phyloP scores from a whole-genome alignment of 2,888 invertebrate genomes.

The Rhabditophanes sp. region DNA sequence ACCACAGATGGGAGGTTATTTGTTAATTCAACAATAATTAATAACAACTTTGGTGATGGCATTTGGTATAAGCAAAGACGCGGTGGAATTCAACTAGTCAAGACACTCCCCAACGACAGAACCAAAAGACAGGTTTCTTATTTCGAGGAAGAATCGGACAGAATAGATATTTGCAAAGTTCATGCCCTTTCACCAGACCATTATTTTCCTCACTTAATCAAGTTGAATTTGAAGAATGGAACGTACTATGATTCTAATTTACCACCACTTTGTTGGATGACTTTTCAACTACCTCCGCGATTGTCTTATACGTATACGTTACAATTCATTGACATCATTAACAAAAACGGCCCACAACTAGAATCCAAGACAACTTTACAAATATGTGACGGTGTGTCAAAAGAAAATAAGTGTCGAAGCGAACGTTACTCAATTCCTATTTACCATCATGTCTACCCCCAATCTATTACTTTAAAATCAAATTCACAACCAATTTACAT shows the following conservation, averaged over 20 bases:
- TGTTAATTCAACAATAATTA: constrained; percentile 61
- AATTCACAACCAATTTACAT: constrained; percentile 21
- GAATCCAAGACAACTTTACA: constrained; percentile 13
- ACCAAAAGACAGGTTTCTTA: constrained; percentile 9
- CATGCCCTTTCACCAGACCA: constrained; percentile 17
- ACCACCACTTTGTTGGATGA: constrained; percentile 33
- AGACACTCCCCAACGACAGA: constrained; percentile 7
- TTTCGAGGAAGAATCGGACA: constrained; percentile 27
- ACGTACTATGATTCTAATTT: constrained; percentile 26
- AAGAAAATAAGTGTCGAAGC: constrained; percentile 11
- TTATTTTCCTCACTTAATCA: constrained; percentile 38
- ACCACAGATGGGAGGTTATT: constrained; percentile 58
- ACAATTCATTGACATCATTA: constrained; percentile 34
- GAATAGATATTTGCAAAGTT: constrained; percentile 29
- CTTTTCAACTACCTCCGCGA: constrained; percentile 28
- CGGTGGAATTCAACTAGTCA: constrained; percentile 8
- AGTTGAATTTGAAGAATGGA: constrained; percentile 27
- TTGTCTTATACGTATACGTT: constrained; percentile 40
- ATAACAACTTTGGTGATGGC: constrained; percentile 76
- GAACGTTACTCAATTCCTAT: constrained; percentile 29
- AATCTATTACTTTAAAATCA: constrained; percentile 27
- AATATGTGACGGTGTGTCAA: constrained; percentile 20
- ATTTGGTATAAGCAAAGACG: constrained; percentile 54
- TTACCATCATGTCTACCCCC: constrained; percentile 29
- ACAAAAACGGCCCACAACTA: constrained; percentile 22